Conservation (phyloP, 2,113 vertebrate genomes). For the Rhynchopsitta pachyrhyncha region DNA sequence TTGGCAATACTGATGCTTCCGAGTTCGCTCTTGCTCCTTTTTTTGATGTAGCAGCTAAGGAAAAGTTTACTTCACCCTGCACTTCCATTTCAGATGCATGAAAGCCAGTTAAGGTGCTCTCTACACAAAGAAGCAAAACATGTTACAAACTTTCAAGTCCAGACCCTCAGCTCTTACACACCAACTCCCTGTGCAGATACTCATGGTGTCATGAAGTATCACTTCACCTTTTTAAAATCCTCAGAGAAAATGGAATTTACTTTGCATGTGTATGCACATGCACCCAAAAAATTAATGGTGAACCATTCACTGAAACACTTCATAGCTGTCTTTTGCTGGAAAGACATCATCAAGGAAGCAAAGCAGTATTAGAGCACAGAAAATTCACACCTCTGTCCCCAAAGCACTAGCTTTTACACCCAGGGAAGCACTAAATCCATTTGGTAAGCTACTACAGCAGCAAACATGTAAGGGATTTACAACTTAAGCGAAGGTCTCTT, state of each 20-base stretch:
- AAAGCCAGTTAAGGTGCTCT: not conserved
- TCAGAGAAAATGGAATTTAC: not conserved
- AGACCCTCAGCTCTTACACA: not conserved
- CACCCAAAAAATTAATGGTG: not conserved
- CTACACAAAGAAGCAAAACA: not conserved
- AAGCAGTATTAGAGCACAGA: not conserved
- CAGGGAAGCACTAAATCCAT: not conserved
- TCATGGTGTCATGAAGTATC: not conserved
- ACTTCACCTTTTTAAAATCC: not conserved
- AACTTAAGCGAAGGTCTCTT: not conserved
- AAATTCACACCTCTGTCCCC: not conserved
- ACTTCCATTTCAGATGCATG: not conserved
- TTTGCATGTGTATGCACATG: not conserved
- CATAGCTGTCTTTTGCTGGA: not conserved
- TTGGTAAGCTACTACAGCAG: constrained; percentile 18
- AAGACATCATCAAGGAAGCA: not conserved
- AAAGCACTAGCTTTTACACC: not conserved
- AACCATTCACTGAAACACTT: not conserved
- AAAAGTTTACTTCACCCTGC: not conserved
- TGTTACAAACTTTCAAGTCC: not conserved
- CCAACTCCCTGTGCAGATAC: not conserved
- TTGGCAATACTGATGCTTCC: not conserved
- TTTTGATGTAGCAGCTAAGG: not conserved
- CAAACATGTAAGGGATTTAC: not conserved
- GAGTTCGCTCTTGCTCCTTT: not conserved